These are phyloP conservation scores for Coregonus suidteri DNA, from an alignment of 2,797 vertebrate genomes.

Conservation along the genomic window DNA sequence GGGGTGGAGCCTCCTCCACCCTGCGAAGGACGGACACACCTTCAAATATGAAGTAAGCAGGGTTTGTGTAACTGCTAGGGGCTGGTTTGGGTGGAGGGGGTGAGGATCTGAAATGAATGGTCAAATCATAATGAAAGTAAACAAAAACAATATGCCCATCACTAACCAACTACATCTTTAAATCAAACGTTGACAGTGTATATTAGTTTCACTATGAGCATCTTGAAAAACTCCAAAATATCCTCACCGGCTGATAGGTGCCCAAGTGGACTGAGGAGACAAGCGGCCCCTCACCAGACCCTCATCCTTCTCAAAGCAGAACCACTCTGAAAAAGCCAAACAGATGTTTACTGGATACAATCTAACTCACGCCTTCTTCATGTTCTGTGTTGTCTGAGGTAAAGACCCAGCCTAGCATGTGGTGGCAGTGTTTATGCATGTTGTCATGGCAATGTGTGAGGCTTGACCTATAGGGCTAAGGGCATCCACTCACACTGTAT, in stretches of 20 bases:
- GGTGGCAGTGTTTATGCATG: conserved; percentile 16
- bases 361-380: conserved; percentile 27
- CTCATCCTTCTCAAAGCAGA: conserved; percentile 74
- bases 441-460: conserved; percentile 25
- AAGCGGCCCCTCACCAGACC: conserved; percentile 55
- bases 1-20: conserved; percentile 58
- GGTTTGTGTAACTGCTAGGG: conserved; percentile 83
- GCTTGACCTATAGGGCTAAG: conserved; percentile 60
- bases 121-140: not conserved
- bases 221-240: not conserved
- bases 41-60: conserved; percentile 85
- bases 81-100: conserved; percentile 59
- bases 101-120: conserved; percentile 53
- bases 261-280: conserved; percentile 55
- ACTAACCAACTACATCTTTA: not conserved
- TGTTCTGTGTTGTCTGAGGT: conserved; percentile 14
- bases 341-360: conserved; percentile 15
- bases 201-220: not conserved
- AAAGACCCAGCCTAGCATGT: conserved; percentile 31
- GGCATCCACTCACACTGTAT: conserved; percentile 49
- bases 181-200: not conserved
- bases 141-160: not conserved
- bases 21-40: conserved; percentile 69
- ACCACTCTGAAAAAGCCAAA: conserved; percentile 70
- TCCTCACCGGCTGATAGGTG: conserved; percentile 67